These are phyloP conservation scores for Mus spicilegus DNA, from an alignment of 2,113 vertebrate species.

Conservation along the genomic window DNA sequence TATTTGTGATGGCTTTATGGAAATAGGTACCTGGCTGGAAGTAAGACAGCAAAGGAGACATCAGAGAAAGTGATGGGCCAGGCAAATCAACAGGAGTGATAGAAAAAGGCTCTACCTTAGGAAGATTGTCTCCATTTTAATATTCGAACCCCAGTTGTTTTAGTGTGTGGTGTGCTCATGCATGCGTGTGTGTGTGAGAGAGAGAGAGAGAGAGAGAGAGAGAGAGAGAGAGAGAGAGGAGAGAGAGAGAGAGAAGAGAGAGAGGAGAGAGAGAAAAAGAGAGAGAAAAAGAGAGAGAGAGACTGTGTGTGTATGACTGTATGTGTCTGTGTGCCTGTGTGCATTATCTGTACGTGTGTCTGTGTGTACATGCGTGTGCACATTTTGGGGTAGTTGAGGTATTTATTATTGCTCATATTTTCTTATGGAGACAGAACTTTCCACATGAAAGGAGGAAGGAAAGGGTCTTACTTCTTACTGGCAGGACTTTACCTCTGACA, in stretches of 20 bases:
- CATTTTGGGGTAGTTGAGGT: background rate
- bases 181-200: background rate
- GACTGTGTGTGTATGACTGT: background rate
- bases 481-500: conserved; percentile 26
- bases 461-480: conserved; percentile 46
- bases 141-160: conserved; percentile 47
- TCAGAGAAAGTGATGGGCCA: background rate
- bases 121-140: background rate
- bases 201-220: background rate
- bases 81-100: conserved; percentile 13
- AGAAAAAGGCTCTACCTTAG: conserved; percentile 1
- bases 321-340: no score
- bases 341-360: no score
- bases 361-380: rapidly evolving
- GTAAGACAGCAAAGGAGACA: background rate
- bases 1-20: conserved; percentile 29
- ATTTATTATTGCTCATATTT: conserved; percentile 25
- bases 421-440: conserved; percentile 9
- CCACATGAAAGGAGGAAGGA: conserved; percentile 3
- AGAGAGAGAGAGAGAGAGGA: background rate
- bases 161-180: background rate
- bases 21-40: conserved; percentile 22
- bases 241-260: no score
- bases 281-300: background rate
- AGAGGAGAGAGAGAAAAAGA: no score